Conservation (phyloP, 2,113 vertebrate genomes). For the Ascaphus truei region DNA sequence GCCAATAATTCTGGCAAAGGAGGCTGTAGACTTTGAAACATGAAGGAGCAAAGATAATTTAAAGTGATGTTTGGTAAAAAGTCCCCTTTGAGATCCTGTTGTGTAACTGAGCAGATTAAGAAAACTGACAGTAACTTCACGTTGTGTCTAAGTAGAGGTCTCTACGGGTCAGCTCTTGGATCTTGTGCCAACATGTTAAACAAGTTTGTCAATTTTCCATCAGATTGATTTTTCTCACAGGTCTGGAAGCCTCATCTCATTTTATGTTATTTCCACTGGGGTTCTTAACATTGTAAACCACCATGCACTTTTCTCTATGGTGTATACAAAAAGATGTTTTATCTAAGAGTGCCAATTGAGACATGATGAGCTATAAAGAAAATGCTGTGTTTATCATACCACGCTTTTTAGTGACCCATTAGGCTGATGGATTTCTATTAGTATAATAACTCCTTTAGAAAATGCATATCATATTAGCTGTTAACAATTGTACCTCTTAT, state of each 20-base stretch:
- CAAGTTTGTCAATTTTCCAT: slow-evolving; percentile 77
- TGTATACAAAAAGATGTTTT: slow-evolving; percentile 59
- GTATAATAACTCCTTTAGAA: neutral
- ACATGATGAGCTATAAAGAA: slow-evolving; percentile 38
- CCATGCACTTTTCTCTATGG: slow-evolving; percentile 62
- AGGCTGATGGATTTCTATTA: slow-evolving; percentile 1
- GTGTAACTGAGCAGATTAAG: slow-evolving; percentile 68
- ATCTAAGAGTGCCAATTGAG: slow-evolving; percentile 49
- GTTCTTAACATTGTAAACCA: slow-evolving; percentile 67
- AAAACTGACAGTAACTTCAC: slow-evolving; percentile 60
- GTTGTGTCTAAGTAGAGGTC: slow-evolving; percentile 63
- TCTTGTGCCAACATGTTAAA: slow-evolving; percentile 66
- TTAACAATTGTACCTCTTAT: neutral
- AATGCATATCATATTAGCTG: neutral
- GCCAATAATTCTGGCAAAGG: slow-evolving; percentile 7
- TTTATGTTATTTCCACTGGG: slow-evolving; percentile 64
- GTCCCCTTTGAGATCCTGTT: slow-evolving; percentile 55
- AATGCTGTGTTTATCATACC: slow-evolving; percentile 39
- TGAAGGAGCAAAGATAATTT: slow-evolving; percentile 68
- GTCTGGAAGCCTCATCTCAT: slow-evolving; percentile 64
- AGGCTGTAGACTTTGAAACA: slow-evolving; percentile 54
- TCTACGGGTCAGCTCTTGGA: slow-evolving; percentile 66
- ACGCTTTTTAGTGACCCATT: slow-evolving; percentile 19
- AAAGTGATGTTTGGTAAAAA: slow-evolving; percentile 66
- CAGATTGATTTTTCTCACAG: slow-evolving; percentile 78